Percentiles rank a stretch among this genome's conserved stretches.
Evolutionary conservation across 2,888 invertebrate species (phyloP).

Genomic region (Octonoba sinensis): DNA sequence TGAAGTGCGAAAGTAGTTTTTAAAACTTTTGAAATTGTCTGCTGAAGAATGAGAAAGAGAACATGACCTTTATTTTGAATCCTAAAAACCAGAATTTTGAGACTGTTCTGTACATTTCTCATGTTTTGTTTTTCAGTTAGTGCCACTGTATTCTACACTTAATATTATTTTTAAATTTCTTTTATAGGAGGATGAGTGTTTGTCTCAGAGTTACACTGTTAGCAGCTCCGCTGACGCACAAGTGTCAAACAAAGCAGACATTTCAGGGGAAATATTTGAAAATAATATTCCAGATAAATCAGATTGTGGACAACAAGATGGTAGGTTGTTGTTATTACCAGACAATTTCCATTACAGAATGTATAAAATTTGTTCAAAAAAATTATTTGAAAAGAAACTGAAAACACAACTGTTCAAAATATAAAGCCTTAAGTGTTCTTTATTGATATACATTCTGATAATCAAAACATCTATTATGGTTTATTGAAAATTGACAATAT

Average conservation of each 20-base stretch:
- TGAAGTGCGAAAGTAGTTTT: too few relatives aligned
- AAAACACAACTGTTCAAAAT: too few relatives aligned
- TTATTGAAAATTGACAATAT: too few relatives aligned
- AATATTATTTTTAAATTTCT: background rate
- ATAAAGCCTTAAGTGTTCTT: too few relatives aligned
- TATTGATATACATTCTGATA: too few relatives aligned
- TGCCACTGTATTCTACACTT: background rate
- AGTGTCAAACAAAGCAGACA: background rate
- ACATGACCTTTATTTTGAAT: background rate
- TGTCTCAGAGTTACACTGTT: slow-evolving; percentile 48
- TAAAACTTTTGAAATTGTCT: too few relatives aligned
- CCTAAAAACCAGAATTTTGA: background rate
- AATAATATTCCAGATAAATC: background rate
- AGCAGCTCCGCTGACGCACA: slow-evolving; percentile 58
- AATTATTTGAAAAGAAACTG: too few relatives aligned
- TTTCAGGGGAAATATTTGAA: slow-evolving; percentile 28
- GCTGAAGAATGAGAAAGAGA: background rate
- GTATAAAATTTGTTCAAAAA: too few relatives aligned
- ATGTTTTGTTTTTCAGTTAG: background rate
- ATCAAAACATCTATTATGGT: too few relatives aligned
- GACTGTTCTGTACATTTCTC: background rate
- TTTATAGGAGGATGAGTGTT: slow-evolving; percentile 23
- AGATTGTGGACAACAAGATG: too few relatives aligned
- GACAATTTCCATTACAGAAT: too few relatives aligned
- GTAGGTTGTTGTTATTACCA: too few relatives aligned